These are phyloP conservation scores for Macquaria ambigua DNA, from an alignment of 2,113 vertebrate species.

Conservation along the genomic window DNA sequence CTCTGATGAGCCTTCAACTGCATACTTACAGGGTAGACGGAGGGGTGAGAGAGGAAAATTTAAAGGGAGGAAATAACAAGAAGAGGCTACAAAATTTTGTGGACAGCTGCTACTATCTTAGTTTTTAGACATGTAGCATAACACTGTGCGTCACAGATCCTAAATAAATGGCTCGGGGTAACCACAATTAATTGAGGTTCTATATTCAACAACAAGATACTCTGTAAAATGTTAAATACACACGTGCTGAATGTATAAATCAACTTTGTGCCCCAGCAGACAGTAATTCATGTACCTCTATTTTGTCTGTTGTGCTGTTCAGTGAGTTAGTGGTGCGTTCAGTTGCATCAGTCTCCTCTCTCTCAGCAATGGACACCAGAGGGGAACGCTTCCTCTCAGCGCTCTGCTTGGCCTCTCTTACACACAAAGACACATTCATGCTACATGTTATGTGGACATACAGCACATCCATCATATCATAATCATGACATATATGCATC, in stretches of 20 bases:
- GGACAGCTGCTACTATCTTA: constrained; percentile 12
- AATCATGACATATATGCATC: constrained; percentile 2
- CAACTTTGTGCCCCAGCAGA: background rate
- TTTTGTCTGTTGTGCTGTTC: constrained; percentile 50
- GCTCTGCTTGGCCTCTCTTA: constrained; percentile 75
- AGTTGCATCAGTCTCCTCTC: constrained; percentile 77
- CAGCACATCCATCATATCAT: constrained; percentile 26
- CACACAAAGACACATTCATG: constrained; percentile 47
- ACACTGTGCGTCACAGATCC: background rate
- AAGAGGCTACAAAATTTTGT: background rate
- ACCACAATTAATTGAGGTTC: background rate
- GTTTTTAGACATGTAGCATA: background rate
- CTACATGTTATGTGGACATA: constrained; percentile 16
- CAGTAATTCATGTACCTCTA: constrained; percentile 80
- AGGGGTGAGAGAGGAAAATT: background rate
- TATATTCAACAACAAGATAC: background rate
- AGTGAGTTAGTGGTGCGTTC: constrained; percentile 30
- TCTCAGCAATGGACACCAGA: constrained; percentile 84
- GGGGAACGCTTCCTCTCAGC: constrained; percentile 68
- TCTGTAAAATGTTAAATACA: background rate
- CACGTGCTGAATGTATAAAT: background rate
- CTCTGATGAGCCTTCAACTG: constrained; percentile 60
- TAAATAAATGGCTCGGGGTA: background rate
- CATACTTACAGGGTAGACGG: constrained; percentile 30
- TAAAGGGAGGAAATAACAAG: background rate